Evolutionary conservation across 2,888 invertebrate genomes (phyloP), one percentile per base, ranked within the genome.

Genomic region (Leptopilina drosophilae): DNA sequence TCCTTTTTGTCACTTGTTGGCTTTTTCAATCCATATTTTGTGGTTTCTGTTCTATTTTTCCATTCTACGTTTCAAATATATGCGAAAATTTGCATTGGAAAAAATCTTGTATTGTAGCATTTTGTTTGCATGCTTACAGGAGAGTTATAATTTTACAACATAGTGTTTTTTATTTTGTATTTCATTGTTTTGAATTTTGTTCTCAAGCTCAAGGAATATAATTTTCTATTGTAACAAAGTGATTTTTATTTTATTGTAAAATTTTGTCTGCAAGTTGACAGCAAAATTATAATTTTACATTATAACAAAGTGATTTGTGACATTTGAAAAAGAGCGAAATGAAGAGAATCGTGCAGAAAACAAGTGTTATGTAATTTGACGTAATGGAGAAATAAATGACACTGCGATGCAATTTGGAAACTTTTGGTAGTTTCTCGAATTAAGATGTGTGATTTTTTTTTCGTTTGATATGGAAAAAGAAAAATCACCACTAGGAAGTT

Each of bases 401-500:
- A n/a, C 59, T 5, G 20, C 20, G n/a, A 66, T n/a, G 46, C 14
- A 66, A 66, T 66, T 66, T 53, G 14, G 53, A 33, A 73, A 26
- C 3, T 69, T 26, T 49, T 14, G n/a, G 42, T 42, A 69, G 53
- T 7, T 4, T 33, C 6, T 5, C 3, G 14, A 14, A 4, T 26
- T 53, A 26, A 15, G 14, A 26, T 33, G 14, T 8, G 49, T 53
- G 46, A 49, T 12, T 20, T 11, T 69, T n/a, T 14, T 33, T 53
- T 64, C n/a, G 7, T 59, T 42, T 42, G 42, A 42, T 6, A 42
- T 42, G 42, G 42, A 42, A 42, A 42, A 42, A 42, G 8, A 42
- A 6, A 42, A 42, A 42, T 42, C 1, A 8, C 11, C 11, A 49
- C 49, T 12, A 8, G 49, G 49, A 49, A 11, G 59, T 59, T 59